Percentiles rank a stretch among this genome's conserved stretches.
These are phyloP conservation scores for Rhipidura dahli DNA, from an alignment of 2,113 vertebrate genomes.

Conservation along the genomic window DNA sequence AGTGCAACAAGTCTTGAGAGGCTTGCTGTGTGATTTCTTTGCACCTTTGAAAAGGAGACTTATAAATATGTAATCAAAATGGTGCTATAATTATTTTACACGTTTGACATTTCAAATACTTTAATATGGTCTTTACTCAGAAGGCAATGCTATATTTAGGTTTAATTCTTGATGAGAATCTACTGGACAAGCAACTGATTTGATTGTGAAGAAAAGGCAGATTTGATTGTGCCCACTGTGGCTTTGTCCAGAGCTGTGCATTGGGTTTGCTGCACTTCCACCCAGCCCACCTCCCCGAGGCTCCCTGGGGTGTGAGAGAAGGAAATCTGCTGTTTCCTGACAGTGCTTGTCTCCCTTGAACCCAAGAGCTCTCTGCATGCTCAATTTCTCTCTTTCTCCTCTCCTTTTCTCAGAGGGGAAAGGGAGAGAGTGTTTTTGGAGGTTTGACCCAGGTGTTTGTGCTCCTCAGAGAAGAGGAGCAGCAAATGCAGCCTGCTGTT, in stretches of 20 bases:
- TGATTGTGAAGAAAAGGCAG: not conserved
- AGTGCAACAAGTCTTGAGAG: not conserved
- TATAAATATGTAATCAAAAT: constrained; percentile 2
- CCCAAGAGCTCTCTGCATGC: not conserved
- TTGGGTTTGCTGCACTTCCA: not conserved
- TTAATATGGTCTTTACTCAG: not conserved
- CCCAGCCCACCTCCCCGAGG: not conserved
- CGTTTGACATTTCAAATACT: constrained; percentile 42
- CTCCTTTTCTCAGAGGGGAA: not conserved
- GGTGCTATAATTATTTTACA: constrained; percentile 10
- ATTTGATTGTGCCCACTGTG: not conserved
- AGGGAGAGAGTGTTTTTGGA: not conserved
- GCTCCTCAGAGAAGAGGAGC: not conserved
- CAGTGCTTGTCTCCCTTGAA: not conserved
- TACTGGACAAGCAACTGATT: not conserved
- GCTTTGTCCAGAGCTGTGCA: not conserved
- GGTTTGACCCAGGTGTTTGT: not conserved
- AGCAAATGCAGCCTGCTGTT: not conserved
- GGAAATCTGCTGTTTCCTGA: not conserved
- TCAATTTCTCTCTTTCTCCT: not conserved
- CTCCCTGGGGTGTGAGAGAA: not conserved
- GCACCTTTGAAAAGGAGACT: not conserved
- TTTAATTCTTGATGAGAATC: not conserved
- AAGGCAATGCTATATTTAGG: not conserved
- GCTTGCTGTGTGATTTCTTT: not conserved